Percentiles rank a stretch among this genome's conserved stretches.
Evolutionary conservation across 2,797 vertebrate species (phyloP).

Genomic region (Sebastes kiyomatsui): DNA sequence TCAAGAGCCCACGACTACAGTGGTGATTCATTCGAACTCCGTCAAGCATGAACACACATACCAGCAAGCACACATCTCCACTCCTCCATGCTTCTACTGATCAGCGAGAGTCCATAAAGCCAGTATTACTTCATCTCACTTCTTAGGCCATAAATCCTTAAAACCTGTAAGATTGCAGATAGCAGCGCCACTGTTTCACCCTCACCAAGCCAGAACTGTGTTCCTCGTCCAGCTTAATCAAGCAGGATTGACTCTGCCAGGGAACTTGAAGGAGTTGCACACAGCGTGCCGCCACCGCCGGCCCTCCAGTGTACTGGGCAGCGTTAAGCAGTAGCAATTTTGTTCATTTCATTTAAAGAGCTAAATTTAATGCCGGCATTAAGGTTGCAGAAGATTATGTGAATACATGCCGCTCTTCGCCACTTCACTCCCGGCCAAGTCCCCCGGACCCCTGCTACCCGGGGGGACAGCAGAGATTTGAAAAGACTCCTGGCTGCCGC

Average conservation of each 20-base stretch:
- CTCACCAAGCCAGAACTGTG: conserved; percentile 18
- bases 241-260: conserved; percentile 24
- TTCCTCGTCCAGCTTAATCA: conserved; percentile 51
- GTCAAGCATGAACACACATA: background rate
- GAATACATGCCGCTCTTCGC: conserved; percentile 31
- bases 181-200: conserved; percentile 41
- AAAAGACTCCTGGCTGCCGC: conserved; percentile 50
- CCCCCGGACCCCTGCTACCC: conserved; percentile 35
- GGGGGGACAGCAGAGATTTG: conserved; percentile 55
- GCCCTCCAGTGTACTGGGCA: conserved; percentile 43
- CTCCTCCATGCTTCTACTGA: conserved; percentile 25
- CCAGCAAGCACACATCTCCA: background rate
- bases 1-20: conserved; percentile 23
- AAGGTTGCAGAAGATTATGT: conserved; percentile 69
- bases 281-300: conserved; percentile 10
- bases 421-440: conserved; percentile 50
- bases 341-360: conserved; percentile 67
- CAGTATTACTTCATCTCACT: conserved; percentile 37
- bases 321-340: conserved; percentile 58
- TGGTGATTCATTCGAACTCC: conserved; percentile 46
- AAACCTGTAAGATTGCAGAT: conserved; percentile 57
- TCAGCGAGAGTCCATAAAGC: conserved; percentile 42
- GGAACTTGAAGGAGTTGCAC: conserved; percentile 34
- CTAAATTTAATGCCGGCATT: conserved; percentile 68
- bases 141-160: conserved; percentile 44